Evolutionary conservation across 2,888 invertebrate genomes (phyloP).

Genomic region (Eumerus sabulonum): DNA sequence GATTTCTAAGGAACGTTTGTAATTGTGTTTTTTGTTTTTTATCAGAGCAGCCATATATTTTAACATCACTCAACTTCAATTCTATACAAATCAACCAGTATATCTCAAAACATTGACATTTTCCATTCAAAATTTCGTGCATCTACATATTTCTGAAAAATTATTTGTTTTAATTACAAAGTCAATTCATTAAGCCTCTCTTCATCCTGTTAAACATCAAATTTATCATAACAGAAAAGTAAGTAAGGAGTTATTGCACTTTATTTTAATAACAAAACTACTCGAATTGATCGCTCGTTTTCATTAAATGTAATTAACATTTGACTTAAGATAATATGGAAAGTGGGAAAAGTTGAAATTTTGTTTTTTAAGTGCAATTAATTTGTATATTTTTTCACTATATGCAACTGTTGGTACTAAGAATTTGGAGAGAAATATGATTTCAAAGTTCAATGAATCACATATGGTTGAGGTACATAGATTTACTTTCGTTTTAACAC

Average conservation of each 20-base stretch:
- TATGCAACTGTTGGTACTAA: constrained; percentile 61
- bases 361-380: too few species aligned
- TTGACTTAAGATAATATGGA: too few species aligned
- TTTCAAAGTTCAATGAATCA: constrained; percentile 54
- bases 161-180: neutral
- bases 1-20: constrained; percentile 16
- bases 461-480: constrained; percentile 26
- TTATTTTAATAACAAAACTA: constrained; percentile 25
- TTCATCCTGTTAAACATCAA: neutral
- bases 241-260: neutral
- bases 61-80: constrained; percentile 42
- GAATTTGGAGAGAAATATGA: constrained; percentile 57
- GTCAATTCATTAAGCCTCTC: neutral
- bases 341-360: too few species aligned
- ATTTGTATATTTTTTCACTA: constrained; percentile 13
- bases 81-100: constrained; percentile 46
- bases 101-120: constrained; percentile 29
- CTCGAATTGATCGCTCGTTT: constrained; percentile 19
- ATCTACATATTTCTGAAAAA: neutral
- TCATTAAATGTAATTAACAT: neutral
- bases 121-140: constrained; percentile 14
- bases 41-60: constrained; percentile 25
- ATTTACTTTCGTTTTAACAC: constrained; percentile 45
- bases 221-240: constrained; percentile 13
- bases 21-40: constrained; percentile 18